A percentile compares a stretch with the other conserved stretches of the same genome.
phyloP scores from a whole-genome alignment of 2,888 invertebrate species.

The Lordiphosa fenestrarum region DNA sequence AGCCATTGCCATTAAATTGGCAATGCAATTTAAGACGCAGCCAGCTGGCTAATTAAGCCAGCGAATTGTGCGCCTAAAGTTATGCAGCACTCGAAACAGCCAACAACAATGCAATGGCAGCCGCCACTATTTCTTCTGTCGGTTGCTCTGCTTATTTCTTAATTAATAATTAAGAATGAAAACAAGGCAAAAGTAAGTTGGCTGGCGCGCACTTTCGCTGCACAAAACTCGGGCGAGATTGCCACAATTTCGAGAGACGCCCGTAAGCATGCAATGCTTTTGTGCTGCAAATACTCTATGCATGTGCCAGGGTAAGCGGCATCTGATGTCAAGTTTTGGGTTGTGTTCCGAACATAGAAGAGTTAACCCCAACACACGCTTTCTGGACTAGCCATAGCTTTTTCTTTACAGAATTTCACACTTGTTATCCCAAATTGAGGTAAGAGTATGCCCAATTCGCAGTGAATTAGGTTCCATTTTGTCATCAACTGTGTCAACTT shows the following conservation, averaged over 20 bases:
- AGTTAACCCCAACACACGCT: too few species aligned
- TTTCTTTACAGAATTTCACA: too few species aligned
- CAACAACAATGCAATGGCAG: conserved; percentile 30
- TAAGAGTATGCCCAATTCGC: too few species aligned
- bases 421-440: too few species aligned
- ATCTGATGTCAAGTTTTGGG: background rate
- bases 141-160: conserved; percentile 66
- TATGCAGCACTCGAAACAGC: conserved; percentile 50
- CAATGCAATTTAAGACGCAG: conserved; percentile 21
- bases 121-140: conserved; percentile 24
- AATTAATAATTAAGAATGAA: conserved; percentile 74
- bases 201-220: conserved; percentile 57
- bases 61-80: conserved; percentile 58
- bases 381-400: too few species aligned
- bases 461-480: too few species aligned
- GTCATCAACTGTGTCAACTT: conserved; percentile 58
- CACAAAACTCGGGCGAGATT: conserved; percentile 53
- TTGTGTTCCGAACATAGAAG: too few species aligned
- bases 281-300: conserved; percentile 17
- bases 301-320: background rate
- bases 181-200: conserved; percentile 66
- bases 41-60: conserved; percentile 59
- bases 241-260: conserved; percentile 65
- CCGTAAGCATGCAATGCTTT: conserved; percentile 50
- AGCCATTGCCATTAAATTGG: conserved; percentile 42